phyloP scores from a whole-genome alignment of 1,140 invertebrate species.

The Brachystomella parvula region DNA sequence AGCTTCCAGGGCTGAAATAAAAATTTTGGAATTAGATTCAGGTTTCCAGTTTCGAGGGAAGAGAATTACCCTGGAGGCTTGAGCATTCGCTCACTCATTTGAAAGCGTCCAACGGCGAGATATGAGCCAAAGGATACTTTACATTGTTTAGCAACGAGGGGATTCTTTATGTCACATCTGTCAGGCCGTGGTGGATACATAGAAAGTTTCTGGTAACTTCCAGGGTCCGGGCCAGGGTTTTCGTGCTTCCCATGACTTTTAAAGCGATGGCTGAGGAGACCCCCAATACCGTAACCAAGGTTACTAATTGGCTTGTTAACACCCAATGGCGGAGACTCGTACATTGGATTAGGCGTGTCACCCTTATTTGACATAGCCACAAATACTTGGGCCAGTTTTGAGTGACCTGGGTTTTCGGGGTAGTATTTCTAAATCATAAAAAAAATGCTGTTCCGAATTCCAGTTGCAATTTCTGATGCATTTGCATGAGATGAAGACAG shows the following conservation, averaged over 20 bases:
- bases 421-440: too few species aligned
- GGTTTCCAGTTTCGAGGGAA: too few species aligned
- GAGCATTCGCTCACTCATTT: background rate
- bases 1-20: constrained; percentile 15
- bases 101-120: constrained; percentile 1
- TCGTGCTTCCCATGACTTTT: background rate
- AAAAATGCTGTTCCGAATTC: too few species aligned
- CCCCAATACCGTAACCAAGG: constrained; percentile 16
- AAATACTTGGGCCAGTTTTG: constrained; percentile 7
- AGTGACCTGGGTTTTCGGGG: constrained; percentile 17
- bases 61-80: constrained; percentile 17
- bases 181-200: background rate
- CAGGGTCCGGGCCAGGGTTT: constrained; percentile 1
- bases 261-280: constrained; percentile 11
- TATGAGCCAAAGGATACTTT: background rate
- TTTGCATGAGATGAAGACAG: too few species aligned
- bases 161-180: background rate
- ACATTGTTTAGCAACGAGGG: constrained; percentile 3
- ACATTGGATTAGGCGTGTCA: constrained; percentile 16
- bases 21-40: constrained; percentile 11
- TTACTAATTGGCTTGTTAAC: constrained; percentile 15
- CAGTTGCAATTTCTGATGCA: too few species aligned
- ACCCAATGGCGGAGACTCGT: constrained; percentile 1
- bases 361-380: background rate
- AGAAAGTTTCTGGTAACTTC: constrained; percentile 6